A percentile compares a stretch with the other conserved stretches of the same genome.
These are phyloP conservation scores for Stenotaenia linearis DNA, from an alignment of 2,888 invertebrate species.

Conservation along the genomic window DNA sequence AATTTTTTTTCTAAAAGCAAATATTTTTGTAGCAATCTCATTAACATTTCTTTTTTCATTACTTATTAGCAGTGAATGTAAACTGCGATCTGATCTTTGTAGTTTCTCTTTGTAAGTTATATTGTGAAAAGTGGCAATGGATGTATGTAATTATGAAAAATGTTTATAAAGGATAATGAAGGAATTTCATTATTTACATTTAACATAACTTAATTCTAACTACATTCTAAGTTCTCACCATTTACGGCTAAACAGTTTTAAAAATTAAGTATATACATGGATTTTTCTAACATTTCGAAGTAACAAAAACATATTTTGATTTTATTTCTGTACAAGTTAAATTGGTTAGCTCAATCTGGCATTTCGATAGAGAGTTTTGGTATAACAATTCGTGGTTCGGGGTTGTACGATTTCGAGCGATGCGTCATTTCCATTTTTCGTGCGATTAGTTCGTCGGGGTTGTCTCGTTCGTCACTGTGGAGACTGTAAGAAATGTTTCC, in stretches of 20 bases:
- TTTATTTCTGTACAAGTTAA: neutral
- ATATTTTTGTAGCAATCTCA: neutral
- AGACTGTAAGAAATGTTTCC: conserved; percentile 94
- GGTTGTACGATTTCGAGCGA: conserved; percentile 41
- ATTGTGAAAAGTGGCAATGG: neutral
- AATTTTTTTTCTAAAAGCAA: neutral
- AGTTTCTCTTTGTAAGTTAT: neutral
- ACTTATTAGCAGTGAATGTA: neutral
- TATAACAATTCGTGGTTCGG: conserved; percentile 79
- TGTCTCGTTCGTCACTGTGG: conserved; percentile 38
- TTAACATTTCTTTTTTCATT: too few relatives aligned
- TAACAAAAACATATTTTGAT: too few relatives aligned
- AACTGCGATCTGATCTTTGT: neutral
- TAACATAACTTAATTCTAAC: too few relatives aligned
- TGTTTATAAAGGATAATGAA: neutral
- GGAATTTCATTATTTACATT: too few relatives aligned
- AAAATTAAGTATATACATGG: too few relatives aligned
- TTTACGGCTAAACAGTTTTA: too few relatives aligned
- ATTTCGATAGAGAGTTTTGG: conserved; percentile 84
- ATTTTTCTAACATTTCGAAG: too few relatives aligned
- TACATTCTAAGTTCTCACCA: too few relatives aligned
- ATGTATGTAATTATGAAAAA: neutral
- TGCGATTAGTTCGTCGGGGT: conserved; percentile 34
- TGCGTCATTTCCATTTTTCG: conserved; percentile 15
- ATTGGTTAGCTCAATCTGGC: conserved; percentile 64